Evolutionary conservation across 1,140 invertebrate genomes (phyloP), one percentile per base, ranked within the genome.

Genomic region (Drosophila seguyi): DNA sequence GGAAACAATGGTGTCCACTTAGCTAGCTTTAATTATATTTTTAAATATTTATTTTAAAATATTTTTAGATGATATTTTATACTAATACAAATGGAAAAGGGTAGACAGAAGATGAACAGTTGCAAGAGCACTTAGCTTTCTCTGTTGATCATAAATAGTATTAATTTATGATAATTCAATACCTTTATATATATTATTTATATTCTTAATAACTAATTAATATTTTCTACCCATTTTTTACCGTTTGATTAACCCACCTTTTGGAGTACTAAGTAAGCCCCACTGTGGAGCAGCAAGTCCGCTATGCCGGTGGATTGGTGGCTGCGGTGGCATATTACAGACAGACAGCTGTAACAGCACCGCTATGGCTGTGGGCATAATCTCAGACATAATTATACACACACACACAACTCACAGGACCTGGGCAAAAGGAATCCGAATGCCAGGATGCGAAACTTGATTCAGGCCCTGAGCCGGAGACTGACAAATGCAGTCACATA

Each of bases 341-440:
- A 65, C 63, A 76, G 67, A 85, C 79, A 75, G 66, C 75, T 66
- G 48, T 55, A 50, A 50, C 27, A 59, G 47, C 59, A 77, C 29
- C 48, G 59, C 27, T 76, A 79, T 85, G 81, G 63, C 85, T 88
- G 74, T 81, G 85, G 74, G 85, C 85, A 90, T 90, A 88, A 88
- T 88, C 85, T 88, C 85, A 90, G 81, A 90, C 85, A 90, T 88
- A 88, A 88, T 88, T 88, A 88, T 81, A 90, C 79, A 90, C 75
- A 85, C 45, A 81, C 75, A 25, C 25, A 25, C 25, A 77, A 25
- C 48, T 56, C 45, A 52, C 59, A 60, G 41, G 58, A 48, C 52
- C 53, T 42, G 47, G 42, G 52, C 39, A 36, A 39, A 69, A 69
- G 20, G 53, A 48, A 44, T 47, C 60, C 45, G 65, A 69, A n/a